Evolutionary conservation across 2,888 invertebrate species (phyloP), one percentile per base, ranked within the genome.

Genomic region (Nomada flava): DNA sequence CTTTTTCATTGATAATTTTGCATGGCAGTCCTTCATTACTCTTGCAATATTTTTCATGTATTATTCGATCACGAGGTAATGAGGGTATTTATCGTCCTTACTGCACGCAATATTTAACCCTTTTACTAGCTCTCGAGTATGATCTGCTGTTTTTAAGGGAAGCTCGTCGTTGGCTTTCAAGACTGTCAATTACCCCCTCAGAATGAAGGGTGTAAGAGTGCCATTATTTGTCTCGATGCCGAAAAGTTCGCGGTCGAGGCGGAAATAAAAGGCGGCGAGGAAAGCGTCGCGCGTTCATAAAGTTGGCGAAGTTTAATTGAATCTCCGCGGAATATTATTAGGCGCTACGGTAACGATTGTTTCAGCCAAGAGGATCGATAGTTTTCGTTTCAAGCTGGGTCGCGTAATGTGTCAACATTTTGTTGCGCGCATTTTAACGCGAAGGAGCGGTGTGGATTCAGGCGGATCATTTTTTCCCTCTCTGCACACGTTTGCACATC

Each of bases 231-330:
- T 15, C 7, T 18, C 11, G 20, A 10, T 44, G 29, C 60, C 60
- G 42, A 50, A 62, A 68, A 70, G 75, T 73, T 83, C 70, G 36
- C 60, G 50, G 57, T n/a, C 18, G 69, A 69, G 44, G 69, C 50
- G 55, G 52, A 44, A 68, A 64, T 69, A 76, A 57, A 69, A 64
- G 20, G 26, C 60, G 63, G 47, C 57, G 64, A 79, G 52, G 76
- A 60, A 60, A 57, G 10, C 69, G 71, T 71, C 78, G 71, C 74
- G 74, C 74, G 79, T 86, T 85, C 83, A 83, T 67, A 60, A 82
- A 86, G 85, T 86, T 85, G 50, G 68, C 62, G 50, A 85, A 85
- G 83, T 86, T 86, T 86, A 86, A 86, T 86, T 86, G 86, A 85
- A 86, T 86, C 83, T 86, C 72, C 29, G 15, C 71, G 74, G 76